Evolutionary conservation across 2,888 invertebrate species (phyloP), one percentile per base, ranked within the genome.

Genomic region (Unio pictorum): DNA sequence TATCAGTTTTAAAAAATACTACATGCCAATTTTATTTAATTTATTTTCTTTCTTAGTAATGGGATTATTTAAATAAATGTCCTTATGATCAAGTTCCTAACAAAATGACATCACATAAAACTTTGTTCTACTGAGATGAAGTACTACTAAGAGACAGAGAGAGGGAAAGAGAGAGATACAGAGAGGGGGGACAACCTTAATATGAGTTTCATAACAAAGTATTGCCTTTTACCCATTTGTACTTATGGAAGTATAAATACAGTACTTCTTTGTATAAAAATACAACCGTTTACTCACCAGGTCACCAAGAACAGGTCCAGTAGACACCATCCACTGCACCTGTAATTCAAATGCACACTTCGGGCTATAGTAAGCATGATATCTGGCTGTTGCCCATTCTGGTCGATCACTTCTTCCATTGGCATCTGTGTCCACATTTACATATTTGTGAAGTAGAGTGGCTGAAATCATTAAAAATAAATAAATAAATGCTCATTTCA

Each of bases 301-400:
- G 90, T 99, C 98, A 61, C 95, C 94, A 26, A 98, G 95, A 77
- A 98, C 95, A 68, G 96, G 95, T 18, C 99, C 98, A 28, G 98
- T 98, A 2, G 98, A 96, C 68, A 97, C 96, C 62, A 98, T 94
- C 99, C 99, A 99, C 89, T 98, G 96, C 54, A 98, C 94, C 79
- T 95, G 95, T 87, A 99, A 93, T 91, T 99, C 98, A 91, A 95
- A 99, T 1, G 98, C 96, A 90, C 95, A 95, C 88, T 95, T 94
- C 0, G 96, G 95, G 70, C 94, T 93, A 92, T 95, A 97, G 65
- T 95, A 93, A 54, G 95, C 94, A 86, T 97, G 97, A 91, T 98
- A 97, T 56, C 95, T 93, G 17, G 95, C 94, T 90, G 97, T 96
- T 4, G 97, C 98, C 98, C 98, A 98, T 91, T 99, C 98, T 72